Evolutionary conservation across 2,888 invertebrate species (phyloP).

Genomic region (Hirtodrosophila trivittata): DNA sequence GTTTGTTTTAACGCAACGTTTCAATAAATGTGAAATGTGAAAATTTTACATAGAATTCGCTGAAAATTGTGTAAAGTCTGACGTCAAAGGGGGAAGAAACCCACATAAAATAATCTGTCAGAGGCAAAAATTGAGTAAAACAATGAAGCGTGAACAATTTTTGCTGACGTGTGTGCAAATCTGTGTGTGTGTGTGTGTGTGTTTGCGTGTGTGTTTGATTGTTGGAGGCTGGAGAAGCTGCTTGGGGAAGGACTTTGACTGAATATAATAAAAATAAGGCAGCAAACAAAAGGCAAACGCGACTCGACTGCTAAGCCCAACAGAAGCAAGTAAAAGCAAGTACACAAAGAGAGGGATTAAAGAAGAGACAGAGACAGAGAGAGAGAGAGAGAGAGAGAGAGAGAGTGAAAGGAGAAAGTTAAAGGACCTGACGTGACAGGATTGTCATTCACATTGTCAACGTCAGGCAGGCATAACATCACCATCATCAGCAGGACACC

Average conservation of each 20-base stretch:
- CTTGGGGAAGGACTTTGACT: constrained; percentile 4
- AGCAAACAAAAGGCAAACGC: constrained; percentile 70
- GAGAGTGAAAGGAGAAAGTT: constrained; percentile 17
- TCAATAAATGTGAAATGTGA: too few species aligned
- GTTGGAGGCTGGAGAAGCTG: constrained; percentile 5
- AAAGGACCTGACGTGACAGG: constrained; percentile 63
- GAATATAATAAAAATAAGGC: constrained; percentile 62
- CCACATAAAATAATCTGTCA: constrained; percentile 33
- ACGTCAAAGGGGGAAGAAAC: constrained; percentile 30
- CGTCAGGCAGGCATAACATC: constrained; percentile 44
- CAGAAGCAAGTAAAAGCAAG: constrained; percentile 46
- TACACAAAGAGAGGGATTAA: constrained; percentile 8
- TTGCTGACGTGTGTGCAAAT: constrained; percentile 60
- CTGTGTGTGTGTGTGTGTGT: not conserved
- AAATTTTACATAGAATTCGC: constrained; percentile 35
- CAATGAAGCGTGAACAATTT: constrained; percentile 77
- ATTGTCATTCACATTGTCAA: constrained; percentile 74
- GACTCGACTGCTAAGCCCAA: constrained; percentile 62
- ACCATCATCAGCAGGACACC: constrained; percentile 19
- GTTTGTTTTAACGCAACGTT: constrained; percentile 27
- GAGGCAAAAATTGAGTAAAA: constrained; percentile 68
- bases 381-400: not conserved
- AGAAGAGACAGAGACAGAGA: constrained; percentile 5
- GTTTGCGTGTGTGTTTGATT: not conserved
- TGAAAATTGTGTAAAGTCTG: constrained; percentile 35